Evolutionary conservation across 2,113 vertebrate genomes (phyloP), one percentile per base, ranked within the genome.

Genomic region (Boulengeromyrus knoepffleri): DNA sequence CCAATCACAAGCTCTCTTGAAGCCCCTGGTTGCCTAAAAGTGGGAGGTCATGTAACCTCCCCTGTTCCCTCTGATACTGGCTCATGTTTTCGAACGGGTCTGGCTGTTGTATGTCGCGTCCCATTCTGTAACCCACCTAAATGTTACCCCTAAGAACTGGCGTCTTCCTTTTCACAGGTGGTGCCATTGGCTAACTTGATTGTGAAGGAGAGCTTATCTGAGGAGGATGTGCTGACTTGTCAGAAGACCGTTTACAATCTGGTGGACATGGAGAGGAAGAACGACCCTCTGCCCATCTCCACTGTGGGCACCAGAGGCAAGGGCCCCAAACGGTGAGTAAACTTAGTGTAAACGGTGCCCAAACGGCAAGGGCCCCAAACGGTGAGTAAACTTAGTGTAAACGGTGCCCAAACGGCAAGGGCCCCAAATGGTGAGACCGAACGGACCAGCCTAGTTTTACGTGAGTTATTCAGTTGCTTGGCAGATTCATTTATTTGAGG

Each of bases 241-340:
- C 99, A 99, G 93, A 99, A 99, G 95, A 99, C 98, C 0, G 97
- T 99, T 92, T 99, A 98, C 94, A 99, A 99, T 92, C 94, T 99
- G 92, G 98, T 99, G 66, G 99, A 99, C 91, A 99, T 99, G 98
- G 99, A 99, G 94, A 97, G 99, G 91, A 99, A 99, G 91, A 99
- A 98, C 0, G 99, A 99, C 93, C 98, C 98, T 0, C 94, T 99
- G n/a, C 98, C 99, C 0, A 99, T 99, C 95, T 99, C 99, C 90
- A 99, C 99, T 27, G 98, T 99, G 92, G 98, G 99, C 87, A 99
- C 98, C 88, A 96, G 98, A 96, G 99, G 99, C 93, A 99, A 99
- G 94, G 99, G 99, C 36, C 98, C 99, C 46, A 42, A 42, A 42
- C 42, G 42, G 42, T 42, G 42, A 42, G 42, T 42, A 42, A 42